Conservation (phyloP, 2,797 vertebrate species). For the Anableps anableps region DNA sequence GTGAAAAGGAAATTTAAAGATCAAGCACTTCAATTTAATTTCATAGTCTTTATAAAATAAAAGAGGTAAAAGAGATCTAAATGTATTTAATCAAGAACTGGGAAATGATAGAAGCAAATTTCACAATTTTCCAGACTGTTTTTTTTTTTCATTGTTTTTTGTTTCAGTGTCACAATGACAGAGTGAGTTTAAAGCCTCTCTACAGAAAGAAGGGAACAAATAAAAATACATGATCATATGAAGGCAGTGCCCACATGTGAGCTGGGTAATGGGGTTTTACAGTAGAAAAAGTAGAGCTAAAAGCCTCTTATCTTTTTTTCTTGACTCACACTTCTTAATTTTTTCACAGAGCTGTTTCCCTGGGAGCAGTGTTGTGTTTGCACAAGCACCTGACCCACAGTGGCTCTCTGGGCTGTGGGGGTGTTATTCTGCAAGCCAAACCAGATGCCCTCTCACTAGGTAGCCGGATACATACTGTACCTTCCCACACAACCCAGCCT, state of each 20-base stretch:
- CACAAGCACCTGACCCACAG: slow-evolving; percentile 73
- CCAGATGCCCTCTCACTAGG: slow-evolving; percentile 79
- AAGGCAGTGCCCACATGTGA: slow-evolving; percentile 20
- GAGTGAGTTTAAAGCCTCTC: slow-evolving; percentile 21
- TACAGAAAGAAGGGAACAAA: slow-evolving; percentile 1
- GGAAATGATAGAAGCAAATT: neutral
- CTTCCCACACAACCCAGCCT: slow-evolving; percentile 64
- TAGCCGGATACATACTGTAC: slow-evolving; percentile 60
- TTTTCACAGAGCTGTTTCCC: slow-evolving; percentile 51
- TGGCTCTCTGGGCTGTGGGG: slow-evolving; percentile 69
- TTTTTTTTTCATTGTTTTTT: slow-evolving; percentile 20
- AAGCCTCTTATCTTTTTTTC: slow-evolving; percentile 52
- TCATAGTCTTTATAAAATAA: neutral
- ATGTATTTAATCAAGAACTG: neutral
- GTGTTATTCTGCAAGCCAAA: slow-evolving; percentile 64
- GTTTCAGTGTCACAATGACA: slow-evolving; percentile 15
- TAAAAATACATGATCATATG: slow-evolving; percentile 17
- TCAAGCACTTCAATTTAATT: neutral
- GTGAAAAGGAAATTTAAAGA: neutral
- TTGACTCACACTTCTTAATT: slow-evolving; percentile 45
- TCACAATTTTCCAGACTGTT: neutral
- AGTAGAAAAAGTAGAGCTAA: slow-evolving; percentile 47
- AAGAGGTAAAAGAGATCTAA: neutral
- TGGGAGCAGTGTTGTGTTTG: slow-evolving; percentile 58
- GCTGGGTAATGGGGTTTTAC: slow-evolving; percentile 34